Conservation (phyloP, 2,888 invertebrate species). For the Drosophila acutilabella region DNA sequence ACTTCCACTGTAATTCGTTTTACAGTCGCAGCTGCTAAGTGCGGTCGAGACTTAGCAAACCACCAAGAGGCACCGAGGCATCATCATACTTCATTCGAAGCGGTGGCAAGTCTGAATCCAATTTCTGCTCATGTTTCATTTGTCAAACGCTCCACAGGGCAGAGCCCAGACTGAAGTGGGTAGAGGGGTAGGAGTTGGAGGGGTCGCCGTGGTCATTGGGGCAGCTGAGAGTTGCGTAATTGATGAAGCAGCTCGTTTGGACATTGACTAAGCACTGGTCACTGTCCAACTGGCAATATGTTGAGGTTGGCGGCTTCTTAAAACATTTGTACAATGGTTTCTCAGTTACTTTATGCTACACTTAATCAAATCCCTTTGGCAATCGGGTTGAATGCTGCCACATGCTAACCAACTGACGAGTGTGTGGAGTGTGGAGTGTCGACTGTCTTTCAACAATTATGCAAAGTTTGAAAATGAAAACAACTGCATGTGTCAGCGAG, state of each 20-base stretch:
- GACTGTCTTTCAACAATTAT: slow-evolving; percentile 1
- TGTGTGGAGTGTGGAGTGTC: no score
- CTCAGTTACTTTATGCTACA: slow-evolving; percentile 30
- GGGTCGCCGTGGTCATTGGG: slow-evolving; percentile 6
- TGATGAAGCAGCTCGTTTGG: slow-evolving; percentile 69
- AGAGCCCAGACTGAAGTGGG: neutral
- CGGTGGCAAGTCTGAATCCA: slow-evolving; percentile 47
- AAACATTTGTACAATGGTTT: slow-evolving; percentile 33
- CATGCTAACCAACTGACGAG: neutral
- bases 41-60: slow-evolving; percentile 48
- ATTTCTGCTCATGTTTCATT: slow-evolving; percentile 70
- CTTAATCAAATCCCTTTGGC: slow-evolving; percentile 65
- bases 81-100: slow-evolving; percentile 45
- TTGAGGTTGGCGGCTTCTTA: slow-evolving; percentile 61
- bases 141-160: slow-evolving; percentile 62
- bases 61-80: slow-evolving; percentile 19
- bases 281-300: slow-evolving; percentile 57
- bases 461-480: neutral
- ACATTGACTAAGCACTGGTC: slow-evolving; percentile 75
- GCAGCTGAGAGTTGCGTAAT: slow-evolving; percentile 59
- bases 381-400: slow-evolving; percentile 73
- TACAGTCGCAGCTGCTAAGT: slow-evolving; percentile 44
- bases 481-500: neutral
- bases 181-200: neutral
- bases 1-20: neutral